Evolutionary conservation across 1,140 invertebrate species (phyloP).

Genomic region (Colletes latitarsis): DNA sequence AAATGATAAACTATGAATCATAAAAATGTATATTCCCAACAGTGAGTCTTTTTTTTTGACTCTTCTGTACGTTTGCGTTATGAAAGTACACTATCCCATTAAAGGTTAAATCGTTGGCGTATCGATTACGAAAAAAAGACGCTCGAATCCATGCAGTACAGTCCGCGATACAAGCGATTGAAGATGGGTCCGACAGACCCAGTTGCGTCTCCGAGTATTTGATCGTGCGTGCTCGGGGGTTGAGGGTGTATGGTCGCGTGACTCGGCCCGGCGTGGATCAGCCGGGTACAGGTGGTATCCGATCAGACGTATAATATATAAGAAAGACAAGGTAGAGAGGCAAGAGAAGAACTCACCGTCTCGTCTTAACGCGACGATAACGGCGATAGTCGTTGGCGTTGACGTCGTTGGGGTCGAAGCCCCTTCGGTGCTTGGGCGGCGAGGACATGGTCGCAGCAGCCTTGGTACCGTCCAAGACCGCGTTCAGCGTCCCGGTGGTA

Average conservation of each 20-base stretch:
- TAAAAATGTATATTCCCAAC: too few relatives aligned
- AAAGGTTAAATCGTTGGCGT: too few relatives aligned
- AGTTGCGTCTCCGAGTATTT: too few relatives aligned
- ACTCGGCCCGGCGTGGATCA: neutral
- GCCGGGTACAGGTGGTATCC: neutral
- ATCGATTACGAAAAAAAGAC: too few relatives aligned
- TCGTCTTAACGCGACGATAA: slow-evolving; percentile 75
- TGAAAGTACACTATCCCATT: too few relatives aligned
- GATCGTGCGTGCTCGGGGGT: too few relatives aligned
- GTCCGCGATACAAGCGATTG: too few relatives aligned
- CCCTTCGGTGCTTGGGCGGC: slow-evolving; percentile 75
- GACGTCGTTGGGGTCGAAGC: slow-evolving; percentile 76
- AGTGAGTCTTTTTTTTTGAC: too few relatives aligned
- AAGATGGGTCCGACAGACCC: too few relatives aligned
- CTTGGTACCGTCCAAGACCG: slow-evolving; percentile 62
- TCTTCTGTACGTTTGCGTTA: too few relatives aligned
- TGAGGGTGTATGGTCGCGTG: neutral
- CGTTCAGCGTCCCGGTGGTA: slow-evolving; percentile 45
- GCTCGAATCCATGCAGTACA: too few relatives aligned
- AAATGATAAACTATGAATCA: too few relatives aligned
- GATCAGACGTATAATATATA: slow-evolving; percentile 11
- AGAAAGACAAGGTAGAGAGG: neutral
- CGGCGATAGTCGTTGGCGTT: slow-evolving; percentile 72
- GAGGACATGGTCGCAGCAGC: slow-evolving; percentile 73
- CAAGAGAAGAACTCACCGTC: slow-evolving; percentile 70